A percentile compares a stretch with the other conserved stretches of the same genome.
Evolutionary conservation across 2,888 invertebrate genomes (phyloP).

Genomic region (Mythimna loreyi): DNA sequence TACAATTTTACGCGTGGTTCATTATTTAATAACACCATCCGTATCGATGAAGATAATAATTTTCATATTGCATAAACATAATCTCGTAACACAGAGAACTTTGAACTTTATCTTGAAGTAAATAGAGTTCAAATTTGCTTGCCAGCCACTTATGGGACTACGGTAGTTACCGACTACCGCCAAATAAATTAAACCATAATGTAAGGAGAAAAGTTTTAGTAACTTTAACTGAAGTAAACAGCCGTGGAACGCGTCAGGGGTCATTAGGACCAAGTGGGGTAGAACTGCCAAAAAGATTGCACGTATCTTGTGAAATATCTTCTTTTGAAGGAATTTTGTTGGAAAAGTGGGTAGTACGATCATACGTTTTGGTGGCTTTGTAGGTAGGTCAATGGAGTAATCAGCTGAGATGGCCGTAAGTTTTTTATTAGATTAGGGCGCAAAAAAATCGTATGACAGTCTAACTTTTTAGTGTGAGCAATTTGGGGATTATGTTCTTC

Average conservation of each 20-base stretch:
- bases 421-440: conserved; percentile 5
- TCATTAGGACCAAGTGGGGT: conserved; percentile 67
- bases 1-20: conserved; percentile 45
- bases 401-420: neutral
- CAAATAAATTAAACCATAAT: conserved; percentile 63
- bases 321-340: conserved; percentile 29
- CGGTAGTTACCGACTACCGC: conserved; percentile 22
- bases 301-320: conserved; percentile 54
- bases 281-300: conserved; percentile 64
- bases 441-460: neutral
- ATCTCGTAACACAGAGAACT: neutral
- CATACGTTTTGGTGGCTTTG: conserved; percentile 1
- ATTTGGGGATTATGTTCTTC: neutral
- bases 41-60: conserved; percentile 41
- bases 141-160: conserved; percentile 25
- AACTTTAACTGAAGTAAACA: conserved; percentile 68
- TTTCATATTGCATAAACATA: conserved; percentile 39
- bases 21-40: conserved; percentile 59
- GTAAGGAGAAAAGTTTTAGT: conserved; percentile 65
- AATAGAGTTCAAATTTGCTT: conserved; percentile 26
- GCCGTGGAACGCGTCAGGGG: conserved; percentile 68
- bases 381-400: conserved; percentile 9
- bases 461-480: neutral
- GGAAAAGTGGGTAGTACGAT: conserved; percentile 8
- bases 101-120: neutral